Evolutionary conservation across 2,888 invertebrate species (phyloP).

Genomic region (Pammene fasciana): DNA sequence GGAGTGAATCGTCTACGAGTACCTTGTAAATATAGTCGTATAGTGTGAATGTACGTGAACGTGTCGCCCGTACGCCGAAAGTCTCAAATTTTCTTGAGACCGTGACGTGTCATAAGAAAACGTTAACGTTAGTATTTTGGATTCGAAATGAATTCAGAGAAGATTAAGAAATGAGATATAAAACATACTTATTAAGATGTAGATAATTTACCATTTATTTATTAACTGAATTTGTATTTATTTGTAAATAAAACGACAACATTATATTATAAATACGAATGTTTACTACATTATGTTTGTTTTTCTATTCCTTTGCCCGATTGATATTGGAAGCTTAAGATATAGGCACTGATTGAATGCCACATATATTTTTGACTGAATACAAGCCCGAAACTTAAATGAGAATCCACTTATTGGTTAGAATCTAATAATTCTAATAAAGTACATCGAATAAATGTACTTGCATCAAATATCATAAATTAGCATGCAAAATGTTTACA

Average conservation of each 20-base stretch:
- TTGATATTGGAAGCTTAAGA: conserved; percentile 17
- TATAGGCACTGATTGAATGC: background rate
- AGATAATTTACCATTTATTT: conserved; percentile 84
- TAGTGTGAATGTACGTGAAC: conserved; percentile 84
- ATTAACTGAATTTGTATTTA: conserved; percentile 84
- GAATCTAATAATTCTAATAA: conserved; percentile 8
- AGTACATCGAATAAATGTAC: background rate
- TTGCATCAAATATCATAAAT: conserved; percentile 11
- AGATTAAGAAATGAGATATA: conserved; percentile 83
- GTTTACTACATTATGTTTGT: conserved; percentile 81
- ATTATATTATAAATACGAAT: conserved; percentile 84
- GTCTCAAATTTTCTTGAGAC: conserved; percentile 83
- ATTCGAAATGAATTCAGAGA: conserved; percentile 77
- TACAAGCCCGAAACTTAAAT: background rate
- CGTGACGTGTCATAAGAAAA: conserved; percentile 82
- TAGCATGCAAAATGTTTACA: conserved; percentile 23
- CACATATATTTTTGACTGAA: background rate
- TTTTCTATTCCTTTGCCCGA: conserved; percentile 62
- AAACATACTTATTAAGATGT: conserved; percentile 83
- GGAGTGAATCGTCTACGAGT: conserved; percentile 77
- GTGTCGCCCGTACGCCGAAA: conserved; percentile 82
- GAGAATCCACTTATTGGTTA: background rate
- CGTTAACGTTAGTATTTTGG: conserved; percentile 83
- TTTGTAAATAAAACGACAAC: conserved; percentile 83
- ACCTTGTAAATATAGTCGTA: conserved; percentile 83